Base-by-base conservation (phyloP, 2,888 invertebrate species). In the Drosophila atroscutellata region DNA sequence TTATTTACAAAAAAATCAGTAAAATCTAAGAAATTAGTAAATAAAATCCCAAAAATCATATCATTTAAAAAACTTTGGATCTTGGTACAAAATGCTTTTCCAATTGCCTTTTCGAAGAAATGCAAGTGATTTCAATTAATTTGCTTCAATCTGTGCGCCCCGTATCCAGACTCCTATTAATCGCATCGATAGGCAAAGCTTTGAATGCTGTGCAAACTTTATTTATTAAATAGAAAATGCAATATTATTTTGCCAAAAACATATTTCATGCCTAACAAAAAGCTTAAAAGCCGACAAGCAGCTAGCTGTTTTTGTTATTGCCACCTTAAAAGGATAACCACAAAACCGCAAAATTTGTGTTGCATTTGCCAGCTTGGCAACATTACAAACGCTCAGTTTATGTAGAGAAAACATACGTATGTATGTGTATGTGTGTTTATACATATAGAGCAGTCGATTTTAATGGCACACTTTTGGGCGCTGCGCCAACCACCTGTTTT, bases 401-500 rank as follows among this genome's bases (percentile, higher is more conserved):
- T 62, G 55, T 51, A 9, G n/a, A n/a, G 9, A 32, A 60, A 51
- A 50, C 28, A 56, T 63, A 36, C 20, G 26, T 26, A 28, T 26
- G 0, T 34, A 56, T n/a, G 15, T 47, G 45, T 28, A 50, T 24
- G 34, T 20, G n/a, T 45, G n/a, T 39, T 39, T 69, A 37, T 39
- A 37, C 49, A 45, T 47, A 51, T n/a, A 18, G 58, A 68, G 45
- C 62, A 63, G 75, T 78, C 69, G 47, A 69, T 75, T 82, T 83
- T 85, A 87, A 85, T 85, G 52, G 83, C 78, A 65, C 47, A 70
- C 73, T 75, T 80, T 71, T 78, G 84, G 89, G 89, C 84, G 73
- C 71, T 60, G 81, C 72, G 89, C 89, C 84, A 89, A 84, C 84
- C 89, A 84, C 84, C 84, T 89, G 84, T 84, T 72, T 66, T 28